These are phyloP conservation scores for Plectrocnemia conspersa DNA, from an alignment of 1,140 invertebrate species.

Conservation along the genomic window DNA sequence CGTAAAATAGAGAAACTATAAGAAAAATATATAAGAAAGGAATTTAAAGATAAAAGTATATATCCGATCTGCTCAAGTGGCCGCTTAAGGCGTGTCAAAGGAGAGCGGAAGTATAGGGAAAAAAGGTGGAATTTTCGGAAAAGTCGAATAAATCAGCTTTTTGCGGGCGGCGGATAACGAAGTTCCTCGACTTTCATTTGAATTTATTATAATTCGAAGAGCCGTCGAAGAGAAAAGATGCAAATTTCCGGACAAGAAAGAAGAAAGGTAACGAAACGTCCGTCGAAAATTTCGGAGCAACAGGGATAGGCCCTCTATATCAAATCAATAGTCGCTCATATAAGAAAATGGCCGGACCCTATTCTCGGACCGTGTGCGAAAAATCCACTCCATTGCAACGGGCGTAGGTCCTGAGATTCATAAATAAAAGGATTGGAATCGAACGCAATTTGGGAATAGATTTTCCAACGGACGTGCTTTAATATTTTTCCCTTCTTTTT, in stretches of 20 bases:
- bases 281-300: slow-evolving; percentile 1
- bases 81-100: too few species aligned
- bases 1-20: not conserved
- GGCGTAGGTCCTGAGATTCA: too few species aligned
- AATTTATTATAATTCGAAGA: slow-evolving; percentile 25
- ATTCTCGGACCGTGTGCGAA: too few species aligned
- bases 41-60: slow-evolving; percentile 3
- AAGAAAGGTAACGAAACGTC: not conserved
- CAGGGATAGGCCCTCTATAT: slow-evolving; percentile 3
- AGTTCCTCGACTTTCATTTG: slow-evolving; percentile 24
- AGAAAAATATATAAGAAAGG: not conserved
- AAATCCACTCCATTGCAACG: too few species aligned
- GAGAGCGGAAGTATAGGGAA: too few species aligned
- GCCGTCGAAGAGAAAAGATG: not conserved
- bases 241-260: too few species aligned
- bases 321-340: slow-evolving; percentile 16
- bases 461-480: too few species aligned
- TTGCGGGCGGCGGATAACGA: slow-evolving; percentile 18
- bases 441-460: too few species aligned
- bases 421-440: too few species aligned
- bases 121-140: slow-evolving; percentile 16
- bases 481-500: too few species aligned
- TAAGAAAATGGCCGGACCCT: slow-evolving; percentile 7
- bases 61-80: too few species aligned
- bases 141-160: slow-evolving; percentile 24